phyloP scores from a whole-genome alignment of 2,797 vertebrate species.

The Crossoptilon crossoptilon region DNA sequence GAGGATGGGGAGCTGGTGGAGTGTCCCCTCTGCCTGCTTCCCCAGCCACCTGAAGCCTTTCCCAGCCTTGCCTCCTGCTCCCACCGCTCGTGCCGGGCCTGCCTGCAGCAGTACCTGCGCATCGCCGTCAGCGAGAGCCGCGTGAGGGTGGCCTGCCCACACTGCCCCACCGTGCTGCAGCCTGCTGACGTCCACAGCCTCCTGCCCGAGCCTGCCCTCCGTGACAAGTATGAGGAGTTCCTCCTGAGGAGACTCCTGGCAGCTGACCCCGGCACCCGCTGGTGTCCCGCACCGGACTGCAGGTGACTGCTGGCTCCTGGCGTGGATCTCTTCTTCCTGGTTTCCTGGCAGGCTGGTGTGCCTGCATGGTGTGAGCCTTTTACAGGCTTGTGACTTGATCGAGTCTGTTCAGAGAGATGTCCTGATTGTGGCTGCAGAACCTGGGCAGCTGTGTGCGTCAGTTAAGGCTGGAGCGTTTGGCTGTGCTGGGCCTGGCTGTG shows the following conservation, averaged over 20 bases:
- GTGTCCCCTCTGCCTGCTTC: constrained; percentile 89
- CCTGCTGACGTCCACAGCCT: constrained; percentile 82
- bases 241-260: constrained; percentile 86
- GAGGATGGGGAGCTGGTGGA: constrained; percentile 80
- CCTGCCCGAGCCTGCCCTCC: constrained; percentile 82
- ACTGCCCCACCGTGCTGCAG: constrained; percentile 83
- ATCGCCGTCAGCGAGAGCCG: constrained; percentile 88
- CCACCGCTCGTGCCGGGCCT: constrained; percentile 85
- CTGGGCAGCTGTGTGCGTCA: neutral
- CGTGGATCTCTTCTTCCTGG: neutral
- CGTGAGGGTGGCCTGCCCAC: constrained; percentile 86
- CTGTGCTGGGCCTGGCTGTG: fast-evolving
- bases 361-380: neutral
- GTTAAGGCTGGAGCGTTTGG: neutral
- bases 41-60: constrained; percentile 86
- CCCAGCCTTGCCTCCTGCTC: constrained; percentile 84
- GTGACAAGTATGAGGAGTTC: constrained; percentile 88
- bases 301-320: constrained; percentile 69
- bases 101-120: constrained; percentile 86
- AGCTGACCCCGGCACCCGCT: constrained; percentile 86
- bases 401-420: neutral
- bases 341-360: neutral
- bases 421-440: fast-evolving
- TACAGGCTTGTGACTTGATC: fast-evolving
- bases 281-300: constrained; percentile 90